phyloP scores from a whole-genome alignment of 2,113 vertebrate genomes.

The Antechinus stuartii region DNA sequence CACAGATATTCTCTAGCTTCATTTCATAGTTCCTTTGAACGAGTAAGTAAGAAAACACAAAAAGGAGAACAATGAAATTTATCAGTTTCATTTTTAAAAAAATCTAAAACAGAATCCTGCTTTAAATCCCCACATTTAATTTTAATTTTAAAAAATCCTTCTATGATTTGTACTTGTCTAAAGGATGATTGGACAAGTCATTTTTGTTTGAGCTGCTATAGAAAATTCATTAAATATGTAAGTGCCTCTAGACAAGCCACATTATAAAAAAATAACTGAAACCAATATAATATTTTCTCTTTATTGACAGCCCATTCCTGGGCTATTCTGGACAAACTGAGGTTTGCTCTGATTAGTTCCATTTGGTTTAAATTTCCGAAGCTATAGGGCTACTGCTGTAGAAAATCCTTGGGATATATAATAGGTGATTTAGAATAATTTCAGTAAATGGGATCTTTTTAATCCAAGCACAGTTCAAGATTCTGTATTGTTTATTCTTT shows the following conservation, averaged over 20 bases:
- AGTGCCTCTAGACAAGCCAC: not conserved
- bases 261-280: constrained; percentile 17
- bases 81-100: constrained; percentile 4
- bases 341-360: not conserved
- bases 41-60: not conserved
- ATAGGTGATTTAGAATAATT: not conserved
- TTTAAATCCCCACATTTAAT: constrained; percentile 42
- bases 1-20: not conserved
- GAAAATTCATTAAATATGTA: not conserved
- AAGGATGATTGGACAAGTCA: constrained; percentile 49
- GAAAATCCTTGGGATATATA: not conserved
- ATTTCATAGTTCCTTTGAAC: constrained; percentile 42
- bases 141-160: constrained; percentile 41
- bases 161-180: not conserved
- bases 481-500: not conserved
- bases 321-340: not conserved
- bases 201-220: constrained; percentile 40
- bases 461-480: not conserved
- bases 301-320: not conserved
- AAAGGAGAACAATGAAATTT: constrained; percentile 29
- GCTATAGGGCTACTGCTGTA: not conserved
- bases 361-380: not conserved
- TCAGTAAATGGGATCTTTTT: not conserved
- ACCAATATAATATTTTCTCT: constrained; percentile 35
- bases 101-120: constrained; percentile 19